phyloP scores from a whole-genome alignment of 1,140 invertebrate species.

The Acromyrmex echinatior region DNA sequence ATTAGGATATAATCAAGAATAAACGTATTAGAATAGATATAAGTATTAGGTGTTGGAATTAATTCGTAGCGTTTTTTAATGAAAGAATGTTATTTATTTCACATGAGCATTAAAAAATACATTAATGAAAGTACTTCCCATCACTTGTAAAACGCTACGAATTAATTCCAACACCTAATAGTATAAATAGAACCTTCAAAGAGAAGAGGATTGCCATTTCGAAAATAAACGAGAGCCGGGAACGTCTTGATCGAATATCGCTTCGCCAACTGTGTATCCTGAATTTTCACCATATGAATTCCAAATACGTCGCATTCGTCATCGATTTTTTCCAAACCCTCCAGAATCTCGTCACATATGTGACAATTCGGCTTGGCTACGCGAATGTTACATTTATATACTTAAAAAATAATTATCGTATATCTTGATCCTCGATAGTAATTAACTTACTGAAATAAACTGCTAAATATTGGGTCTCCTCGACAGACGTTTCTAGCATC shows the following conservation, averaged over 20 bases:
- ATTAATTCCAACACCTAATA: too few species aligned
- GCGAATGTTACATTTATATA: slow-evolving; percentile 39
- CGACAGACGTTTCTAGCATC: slow-evolving; percentile 96
- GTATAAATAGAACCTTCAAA: slow-evolving; percentile 90
- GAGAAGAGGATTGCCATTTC: slow-evolving; percentile 96
- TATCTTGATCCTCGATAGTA: neutral
- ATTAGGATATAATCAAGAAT: slow-evolving; percentile 22
- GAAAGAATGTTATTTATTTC: too few species aligned
- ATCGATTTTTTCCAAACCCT: slow-evolving; percentile 96
- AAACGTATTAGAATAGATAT: slow-evolving; percentile 8
- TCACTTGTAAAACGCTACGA: too few species aligned
- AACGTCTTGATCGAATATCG: slow-evolving; percentile 98
- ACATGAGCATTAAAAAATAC: too few species aligned
- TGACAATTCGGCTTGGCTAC: slow-evolving; percentile 97
- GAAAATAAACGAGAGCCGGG: slow-evolving; percentile 96
- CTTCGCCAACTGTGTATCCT: slow-evolving; percentile 96
- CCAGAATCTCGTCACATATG: slow-evolving; percentile 96
- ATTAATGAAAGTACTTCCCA: too few species aligned
- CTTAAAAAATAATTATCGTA: neutral
- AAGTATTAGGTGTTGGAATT: too few species aligned
- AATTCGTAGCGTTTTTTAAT: too few species aligned
- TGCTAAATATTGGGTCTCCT: slow-evolving; percentile 96
- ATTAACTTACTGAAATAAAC: slow-evolving; percentile 95
- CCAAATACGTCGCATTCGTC: slow-evolving; percentile 97
- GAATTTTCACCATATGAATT: slow-evolving; percentile 97